Percentiles rank a stretch among this genome's conserved stretches.
Conservation (phyloP, 2,113 vertebrate species). For the Tautogolabrus adspersus region DNA sequence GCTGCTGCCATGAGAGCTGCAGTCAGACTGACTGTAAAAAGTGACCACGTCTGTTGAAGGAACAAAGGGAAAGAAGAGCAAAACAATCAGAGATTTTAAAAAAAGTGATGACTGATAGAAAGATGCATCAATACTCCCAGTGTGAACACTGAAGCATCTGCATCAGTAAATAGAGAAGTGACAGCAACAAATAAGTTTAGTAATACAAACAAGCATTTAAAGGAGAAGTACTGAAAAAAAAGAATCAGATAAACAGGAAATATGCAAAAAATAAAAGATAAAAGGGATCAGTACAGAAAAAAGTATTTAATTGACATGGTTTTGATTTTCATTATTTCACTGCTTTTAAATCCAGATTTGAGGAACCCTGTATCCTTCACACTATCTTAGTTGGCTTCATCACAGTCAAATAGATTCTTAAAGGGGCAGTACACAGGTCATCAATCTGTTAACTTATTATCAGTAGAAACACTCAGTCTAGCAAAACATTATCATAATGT, state of each 20-base stretch:
- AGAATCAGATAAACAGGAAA: not conserved
- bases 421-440: no score
- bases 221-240: not conserved
- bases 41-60: slow-evolving; percentile 83
- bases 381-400: no score
- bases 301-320: no score
- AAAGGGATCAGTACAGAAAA: no score
- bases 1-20: slow-evolving; percentile 82
- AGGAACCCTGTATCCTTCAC: no score
- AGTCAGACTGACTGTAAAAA: slow-evolving; percentile 81
- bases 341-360: no score
- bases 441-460: no score
- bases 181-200: not conserved
- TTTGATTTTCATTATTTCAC: no score
- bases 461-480: no score
- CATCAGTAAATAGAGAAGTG: slow-evolving; percentile 3
- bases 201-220: not conserved
- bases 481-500: no score
- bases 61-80: not conserved
- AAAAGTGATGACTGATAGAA: not conserved
- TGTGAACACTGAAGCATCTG: slow-evolving; percentile 9
- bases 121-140: not conserved
- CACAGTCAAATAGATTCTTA: no score
- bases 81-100: slow-evolving; percentile 14
- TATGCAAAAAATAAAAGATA: not conserved